Base-by-base conservation (phyloP, 2,888 invertebrate genomes). In the Drosophila anomelani region DNA sequence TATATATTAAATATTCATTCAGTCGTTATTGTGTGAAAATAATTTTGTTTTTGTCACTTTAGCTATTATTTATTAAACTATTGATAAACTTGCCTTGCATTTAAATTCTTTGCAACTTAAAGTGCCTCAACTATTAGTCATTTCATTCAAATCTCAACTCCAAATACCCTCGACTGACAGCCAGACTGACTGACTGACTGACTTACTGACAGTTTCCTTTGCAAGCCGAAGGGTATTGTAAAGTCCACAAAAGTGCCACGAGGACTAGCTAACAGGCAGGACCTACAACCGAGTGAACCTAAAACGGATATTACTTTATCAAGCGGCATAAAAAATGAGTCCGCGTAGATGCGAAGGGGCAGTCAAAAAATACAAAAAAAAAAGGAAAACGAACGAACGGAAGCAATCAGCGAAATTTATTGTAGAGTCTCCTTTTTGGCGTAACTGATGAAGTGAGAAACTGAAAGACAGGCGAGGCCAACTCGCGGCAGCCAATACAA, bases 351-450 rank as follows among this genome's bases (percentile, higher is more conserved):
- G 81, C 69, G 51, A 46, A 43, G 59, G 60, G 68, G 61, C 71
- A 72, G 63, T 76, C 55, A 23, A 36, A 38, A 36, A 23, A 39
- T 26, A 29, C 26, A 53, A 23, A 44, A 54, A 53, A 53, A 57
- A 56, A n/a, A 39, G 13, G 29, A 17, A 15, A 10, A 36, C 12
- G 47, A 53, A 46, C 54, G 69, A 60, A 73, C 88, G 88, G 86
- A 86, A 86, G 85, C 85, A 86, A 86, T 86, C 85, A 86, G 85
- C 88, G 88, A 86, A 86, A 86, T 86, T 86, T 86, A 86, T 86
- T 86, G 86, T 86, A 75, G 77, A 84, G 86, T 88, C 85, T 85
- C 79, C 86, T 85, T 84, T 88, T 85, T 81, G 85, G 85, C 82
- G 84, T 86, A 86, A 86, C 88, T 88, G 85, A 86, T 86, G 85